A percentile compares a stretch with the other conserved stretches of the same genome.
Evolutionary conservation across 2,888 invertebrate genomes (phyloP).

Genomic region (Drosophila lutescens): DNA sequence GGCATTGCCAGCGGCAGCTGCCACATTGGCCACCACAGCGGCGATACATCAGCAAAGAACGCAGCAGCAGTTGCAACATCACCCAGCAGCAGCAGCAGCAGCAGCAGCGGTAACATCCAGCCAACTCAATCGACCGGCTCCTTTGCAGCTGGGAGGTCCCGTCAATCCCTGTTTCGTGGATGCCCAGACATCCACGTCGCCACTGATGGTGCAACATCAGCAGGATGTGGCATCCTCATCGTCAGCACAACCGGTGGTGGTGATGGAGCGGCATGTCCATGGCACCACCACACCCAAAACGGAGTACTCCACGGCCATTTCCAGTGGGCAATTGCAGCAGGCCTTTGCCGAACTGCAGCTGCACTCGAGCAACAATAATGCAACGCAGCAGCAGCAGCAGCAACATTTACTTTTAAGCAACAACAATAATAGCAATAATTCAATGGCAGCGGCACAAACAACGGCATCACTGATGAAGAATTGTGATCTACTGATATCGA

Average conservation of each 20-base stretch:
- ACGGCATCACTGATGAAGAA: slow-evolving; percentile 77
- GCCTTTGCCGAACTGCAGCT: slow-evolving; percentile 69
- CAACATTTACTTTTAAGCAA: slow-evolving; percentile 76
- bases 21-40: slow-evolving; percentile 61
- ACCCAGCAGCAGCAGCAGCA: slow-evolving; percentile 36
- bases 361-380: slow-evolving; percentile 54
- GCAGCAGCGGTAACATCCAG: too few species aligned
- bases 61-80: slow-evolving; percentile 52
- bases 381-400: slow-evolving; percentile 49
- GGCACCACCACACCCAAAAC: slow-evolving; percentile 80
- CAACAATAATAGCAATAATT: slow-evolving; percentile 80
- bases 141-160: slow-evolving; percentile 57
- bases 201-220: slow-evolving; percentile 59
- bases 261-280: slow-evolving; percentile 48
- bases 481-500: slow-evolving; percentile 84
- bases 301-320: slow-evolving; percentile 76
- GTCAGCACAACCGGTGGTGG: not conserved
- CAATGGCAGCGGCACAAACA: slow-evolving; percentile 55
- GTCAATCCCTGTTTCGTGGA: slow-evolving; percentile 68
- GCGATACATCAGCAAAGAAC: slow-evolving; percentile 54
- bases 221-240: slow-evolving; percentile 50
- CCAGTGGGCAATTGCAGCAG: slow-evolving; percentile 73
- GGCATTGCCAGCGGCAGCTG: slow-evolving; percentile 74
- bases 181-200: slow-evolving; percentile 82
- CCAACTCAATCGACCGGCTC: slow-evolving; percentile 51